Percentiles rank a stretch among this genome's conserved stretches.
phyloP scores from a whole-genome alignment of 2,113 vertebrate species.

The Oreochromis tanganicae region DNA sequence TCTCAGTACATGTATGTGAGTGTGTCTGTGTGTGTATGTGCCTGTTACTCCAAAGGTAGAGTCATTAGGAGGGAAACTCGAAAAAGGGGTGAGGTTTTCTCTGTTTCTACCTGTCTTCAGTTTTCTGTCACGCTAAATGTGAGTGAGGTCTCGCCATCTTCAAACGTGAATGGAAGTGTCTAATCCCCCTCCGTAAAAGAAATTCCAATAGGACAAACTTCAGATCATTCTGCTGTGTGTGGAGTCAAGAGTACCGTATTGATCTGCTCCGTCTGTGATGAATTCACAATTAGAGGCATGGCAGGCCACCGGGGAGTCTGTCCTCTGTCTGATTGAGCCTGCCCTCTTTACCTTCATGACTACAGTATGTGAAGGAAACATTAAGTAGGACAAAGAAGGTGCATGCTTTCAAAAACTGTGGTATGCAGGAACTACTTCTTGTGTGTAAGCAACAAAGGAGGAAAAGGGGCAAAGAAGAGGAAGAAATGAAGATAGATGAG shows the following conservation, averaged over 20 bases:
- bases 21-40: neutral
- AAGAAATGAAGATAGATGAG: neutral
- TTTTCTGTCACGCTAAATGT: constrained; percentile 14
- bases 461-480: neutral
- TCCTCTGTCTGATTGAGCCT: constrained; percentile 66
- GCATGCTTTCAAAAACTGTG: neutral
- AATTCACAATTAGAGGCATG: constrained; percentile 70
- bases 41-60: constrained; percentile 11
- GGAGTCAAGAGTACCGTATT: constrained; percentile 62
- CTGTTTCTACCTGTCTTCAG: neutral
- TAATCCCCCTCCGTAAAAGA: constrained; percentile 52
- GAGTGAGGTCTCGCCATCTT: constrained; percentile 21
- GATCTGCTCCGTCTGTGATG: constrained; percentile 68
- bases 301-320: constrained; percentile 50
- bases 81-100: constrained; percentile 1
- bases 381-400: constrained; percentile 5
- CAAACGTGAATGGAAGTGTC: constrained; percentile 55
- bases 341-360: constrained; percentile 42
- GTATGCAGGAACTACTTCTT: neutral
- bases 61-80: constrained; percentile 19
- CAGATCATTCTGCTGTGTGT: constrained; percentile 41
- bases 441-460: neutral
- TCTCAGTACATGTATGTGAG: neutral
- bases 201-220: constrained; percentile 71
- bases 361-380: constrained; percentile 46